A percentile compares a stretch with the other conserved stretches of the same genome.
These are phyloP conservation scores for Eupithecia vulgata DNA, from an alignment of 2,888 invertebrate genomes.

Conservation along the genomic window DNA sequence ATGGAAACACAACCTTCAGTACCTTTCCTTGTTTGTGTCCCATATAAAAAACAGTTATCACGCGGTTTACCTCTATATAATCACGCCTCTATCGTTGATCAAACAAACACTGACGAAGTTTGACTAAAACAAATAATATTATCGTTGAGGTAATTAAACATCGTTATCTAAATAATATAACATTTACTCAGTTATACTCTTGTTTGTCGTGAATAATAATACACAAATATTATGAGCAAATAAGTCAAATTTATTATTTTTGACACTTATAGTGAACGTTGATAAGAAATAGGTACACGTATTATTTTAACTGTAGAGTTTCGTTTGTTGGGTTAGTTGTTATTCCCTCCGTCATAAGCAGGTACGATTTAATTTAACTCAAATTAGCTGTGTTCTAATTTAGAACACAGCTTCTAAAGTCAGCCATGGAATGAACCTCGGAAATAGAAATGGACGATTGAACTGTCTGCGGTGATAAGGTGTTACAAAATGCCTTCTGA, in stretches of 20 bases:
- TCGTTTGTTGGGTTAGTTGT: neutral
- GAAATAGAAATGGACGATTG: neutral
- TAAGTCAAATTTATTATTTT: conserved; percentile 70
- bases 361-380: neutral
- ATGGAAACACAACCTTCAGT: conserved; percentile 19
- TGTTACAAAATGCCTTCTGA: neutral
- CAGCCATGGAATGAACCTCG: neutral
- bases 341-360: neutral
- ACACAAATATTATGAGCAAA: conserved; percentile 74
- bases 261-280: neutral
- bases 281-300: neutral
- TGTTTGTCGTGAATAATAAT: conserved; percentile 72
- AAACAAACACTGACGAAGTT: conserved; percentile 57
- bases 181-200: conserved; percentile 72
- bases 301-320: neutral
- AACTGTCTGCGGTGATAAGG: neutral
- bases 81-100: conserved; percentile 56
- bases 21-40: conserved; percentile 60
- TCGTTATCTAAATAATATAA: conserved; percentile 74
- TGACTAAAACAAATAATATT: conserved; percentile 63
- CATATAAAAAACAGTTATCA: conserved; percentile 54
- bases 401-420: too few relatives aligned
- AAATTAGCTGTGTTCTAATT: neutral
- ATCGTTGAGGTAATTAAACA: conserved; percentile 72
- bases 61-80: conserved; percentile 48